Conservation (phyloP, 2,113 vertebrate genomes). For the Cyprinodon tularosa region DNA sequence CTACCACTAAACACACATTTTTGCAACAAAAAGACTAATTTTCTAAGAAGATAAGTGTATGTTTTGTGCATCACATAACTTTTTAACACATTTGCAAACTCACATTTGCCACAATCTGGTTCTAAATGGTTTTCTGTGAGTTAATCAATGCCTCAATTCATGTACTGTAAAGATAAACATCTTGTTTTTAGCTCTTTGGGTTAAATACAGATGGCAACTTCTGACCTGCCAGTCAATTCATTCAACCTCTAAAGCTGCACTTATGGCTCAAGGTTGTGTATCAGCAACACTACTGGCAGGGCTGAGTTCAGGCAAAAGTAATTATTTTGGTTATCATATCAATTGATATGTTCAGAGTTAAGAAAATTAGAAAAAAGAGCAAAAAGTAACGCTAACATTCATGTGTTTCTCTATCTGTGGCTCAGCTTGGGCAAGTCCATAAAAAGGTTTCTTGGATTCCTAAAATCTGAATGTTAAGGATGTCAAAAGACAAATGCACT, state of each 20-base stretch:
- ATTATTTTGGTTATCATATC: slow-evolving; percentile 12
- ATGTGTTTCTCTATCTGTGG: not conserved
- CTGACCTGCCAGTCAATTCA: slow-evolving; percentile 38
- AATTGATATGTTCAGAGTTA: not conserved
- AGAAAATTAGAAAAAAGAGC: not conserved
- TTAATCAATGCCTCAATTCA: not conserved
- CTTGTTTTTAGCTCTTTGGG: slow-evolving; percentile 4
- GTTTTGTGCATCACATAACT: slow-evolving; percentile 10
- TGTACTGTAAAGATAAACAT: slow-evolving; percentile 1
- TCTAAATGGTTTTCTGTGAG: not conserved
- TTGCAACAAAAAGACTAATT: slow-evolving; percentile 6
- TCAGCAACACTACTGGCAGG: not conserved
- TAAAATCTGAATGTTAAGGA: not conserved
- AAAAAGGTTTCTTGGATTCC: not conserved
- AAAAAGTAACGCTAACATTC: slow-evolving; percentile 6
- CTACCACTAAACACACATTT: slow-evolving; percentile 16
- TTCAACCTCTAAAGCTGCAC: slow-evolving; percentile 4
- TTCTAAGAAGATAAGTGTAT: slow-evolving; percentile 32
- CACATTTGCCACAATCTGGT: not conserved
- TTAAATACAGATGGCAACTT: slow-evolving; percentile 34
- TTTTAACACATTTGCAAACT: slow-evolving; percentile 4
- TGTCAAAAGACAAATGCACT: not conserved
- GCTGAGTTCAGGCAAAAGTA: slow-evolving; percentile 2
- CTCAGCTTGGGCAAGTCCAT: not conserved
- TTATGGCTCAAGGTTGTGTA: slow-evolving; percentile 22